Percentiles rank a stretch among this genome's conserved stretches.
phyloP scores from a whole-genome alignment of 2,797 vertebrate species.

The Oreortyx pictus region DNA sequence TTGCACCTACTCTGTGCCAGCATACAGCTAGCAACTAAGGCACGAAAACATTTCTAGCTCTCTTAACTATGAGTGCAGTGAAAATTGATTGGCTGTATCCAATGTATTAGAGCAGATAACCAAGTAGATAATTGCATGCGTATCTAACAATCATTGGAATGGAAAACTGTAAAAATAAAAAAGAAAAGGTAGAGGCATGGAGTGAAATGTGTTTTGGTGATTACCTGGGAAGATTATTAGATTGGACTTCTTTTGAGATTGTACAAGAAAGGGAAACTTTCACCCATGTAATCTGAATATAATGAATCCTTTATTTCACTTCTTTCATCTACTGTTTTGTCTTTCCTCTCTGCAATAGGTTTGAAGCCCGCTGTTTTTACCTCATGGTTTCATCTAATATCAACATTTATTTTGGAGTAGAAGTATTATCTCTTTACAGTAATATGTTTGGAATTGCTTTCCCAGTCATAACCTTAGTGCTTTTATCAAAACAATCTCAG shows the following conservation, averaged over 20 bases:
- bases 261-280: constrained; percentile 32
- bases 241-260: constrained; percentile 31
- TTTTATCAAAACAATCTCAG: constrained; percentile 50
- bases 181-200: constrained; percentile 24
- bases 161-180: constrained; percentile 49
- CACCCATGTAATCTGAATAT: background rate
- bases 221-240: constrained; percentile 55
- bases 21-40: background rate
- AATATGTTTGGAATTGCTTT: constrained; percentile 54
- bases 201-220: constrained; percentile 54
- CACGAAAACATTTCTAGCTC: background rate
- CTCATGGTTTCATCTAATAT: constrained; percentile 17
- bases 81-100: constrained; percentile 7
- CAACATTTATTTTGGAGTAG: constrained; percentile 33
- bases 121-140: background rate
- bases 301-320: constrained; percentile 58
- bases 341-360: constrained; percentile 48
- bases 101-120: background rate
- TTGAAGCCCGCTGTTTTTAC: constrained; percentile 55
- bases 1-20: background rate
- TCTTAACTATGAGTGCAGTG: background rate
- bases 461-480: background rate
- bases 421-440: constrained; percentile 52
- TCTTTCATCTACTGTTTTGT: constrained; percentile 48
- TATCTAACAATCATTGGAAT: background rate